A percentile compares a stretch with the other conserved stretches of the same genome.
Evolutionary conservation across 2,797 vertebrate species (phyloP).

Genomic region (Catharus ustulatus): DNA sequence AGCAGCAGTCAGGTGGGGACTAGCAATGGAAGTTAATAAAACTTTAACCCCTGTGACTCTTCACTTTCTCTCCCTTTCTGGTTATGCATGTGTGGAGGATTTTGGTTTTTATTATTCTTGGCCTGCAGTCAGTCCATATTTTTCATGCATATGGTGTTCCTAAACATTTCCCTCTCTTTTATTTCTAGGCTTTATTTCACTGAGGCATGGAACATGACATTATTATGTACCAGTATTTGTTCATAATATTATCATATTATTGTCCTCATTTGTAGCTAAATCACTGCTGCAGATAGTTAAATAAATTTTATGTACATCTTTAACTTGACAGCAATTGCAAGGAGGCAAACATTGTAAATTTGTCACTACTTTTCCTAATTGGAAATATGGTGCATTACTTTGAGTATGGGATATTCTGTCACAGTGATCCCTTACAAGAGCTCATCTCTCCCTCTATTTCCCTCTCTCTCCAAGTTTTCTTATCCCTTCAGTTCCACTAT

Average conservation of each 20-base stretch:
- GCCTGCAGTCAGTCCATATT: background rate
- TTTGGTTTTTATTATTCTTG: background rate
- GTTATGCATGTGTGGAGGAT: background rate
- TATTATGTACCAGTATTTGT: background rate
- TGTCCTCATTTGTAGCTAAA: background rate
- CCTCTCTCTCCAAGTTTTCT: background rate
- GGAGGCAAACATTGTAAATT: background rate
- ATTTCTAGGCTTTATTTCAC: background rate
- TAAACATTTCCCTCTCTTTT: background rate
- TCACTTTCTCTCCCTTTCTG: background rate
- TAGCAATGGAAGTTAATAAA: background rate
- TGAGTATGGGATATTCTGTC: background rate
- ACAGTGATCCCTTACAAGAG: background rate
- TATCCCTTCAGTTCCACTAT: background rate
- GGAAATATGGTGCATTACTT: background rate
- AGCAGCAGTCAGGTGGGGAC: background rate
- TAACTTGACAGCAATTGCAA: background rate
- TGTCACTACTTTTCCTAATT: background rate
- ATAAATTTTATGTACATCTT: background rate
- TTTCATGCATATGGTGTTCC: background rate
- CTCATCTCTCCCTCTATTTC: background rate
- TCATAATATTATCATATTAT: background rate
- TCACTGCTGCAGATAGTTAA: background rate
- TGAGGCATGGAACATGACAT: background rate
- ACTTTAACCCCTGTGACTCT: background rate